These are phyloP conservation scores for Apogon talboti DNA, from an alignment of 2,797 vertebrate species.

Conservation along the genomic window DNA sequence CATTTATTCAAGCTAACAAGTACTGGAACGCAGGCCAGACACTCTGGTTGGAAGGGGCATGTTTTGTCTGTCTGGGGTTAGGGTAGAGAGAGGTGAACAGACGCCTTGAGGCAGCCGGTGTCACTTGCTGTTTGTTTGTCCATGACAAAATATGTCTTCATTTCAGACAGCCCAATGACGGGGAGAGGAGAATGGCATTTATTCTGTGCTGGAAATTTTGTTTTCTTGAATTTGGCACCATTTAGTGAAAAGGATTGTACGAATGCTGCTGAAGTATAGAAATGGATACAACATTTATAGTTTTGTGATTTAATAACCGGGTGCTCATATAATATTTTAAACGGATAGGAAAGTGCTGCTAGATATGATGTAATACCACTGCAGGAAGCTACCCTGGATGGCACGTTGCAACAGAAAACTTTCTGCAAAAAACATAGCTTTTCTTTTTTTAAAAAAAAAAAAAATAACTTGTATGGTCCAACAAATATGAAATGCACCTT, in stretches of 20 bases:
- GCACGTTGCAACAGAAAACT: background rate
- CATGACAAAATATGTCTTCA: slow-evolving; percentile 41
- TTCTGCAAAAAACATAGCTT: no score
- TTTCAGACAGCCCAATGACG: slow-evolving; percentile 28
- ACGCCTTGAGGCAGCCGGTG: slow-evolving; percentile 57
- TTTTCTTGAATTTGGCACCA: slow-evolving; percentile 19
- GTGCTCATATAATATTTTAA: background rate
- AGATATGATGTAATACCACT: slow-evolving; percentile 5
- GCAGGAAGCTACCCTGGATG: background rate
- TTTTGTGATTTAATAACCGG: slow-evolving; percentile 3
- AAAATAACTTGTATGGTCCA: background rate
- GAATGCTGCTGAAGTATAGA: slow-evolving; percentile 1
- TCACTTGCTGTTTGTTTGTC: slow-evolving; percentile 64
- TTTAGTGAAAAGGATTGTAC: background rate
- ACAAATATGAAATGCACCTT: background rate
- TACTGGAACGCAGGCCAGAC: slow-evolving; percentile 56
- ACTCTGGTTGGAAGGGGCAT: slow-evolving; percentile 41
- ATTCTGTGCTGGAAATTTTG: slow-evolving; percentile 14
- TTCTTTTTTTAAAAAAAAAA: no score
- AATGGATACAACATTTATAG: background rate
- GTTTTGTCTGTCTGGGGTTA: slow-evolving; percentile 65
- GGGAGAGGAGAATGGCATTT: slow-evolving; percentile 21
- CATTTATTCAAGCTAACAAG: slow-evolving; percentile 49
- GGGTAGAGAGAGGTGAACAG: slow-evolving; percentile 65
- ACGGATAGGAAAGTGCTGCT: background rate